Conservation (phyloP, 2,797 vertebrate species). For the Leucoraja ocellata region DNA sequence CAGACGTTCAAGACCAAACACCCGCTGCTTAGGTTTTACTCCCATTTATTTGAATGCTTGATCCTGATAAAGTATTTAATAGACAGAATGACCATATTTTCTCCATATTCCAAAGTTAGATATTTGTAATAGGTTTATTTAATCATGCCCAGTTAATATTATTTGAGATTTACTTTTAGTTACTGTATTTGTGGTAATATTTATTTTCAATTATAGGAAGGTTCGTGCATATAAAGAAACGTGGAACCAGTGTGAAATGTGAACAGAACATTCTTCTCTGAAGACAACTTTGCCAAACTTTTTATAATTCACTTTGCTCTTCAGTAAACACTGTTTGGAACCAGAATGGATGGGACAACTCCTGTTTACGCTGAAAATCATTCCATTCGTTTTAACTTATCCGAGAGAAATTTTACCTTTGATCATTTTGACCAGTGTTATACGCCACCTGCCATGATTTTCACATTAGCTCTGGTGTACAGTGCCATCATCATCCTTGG, state of each 20-base stretch:
- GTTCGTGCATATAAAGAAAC: background rate
- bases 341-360: slow-evolving; percentile 56
- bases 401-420: slow-evolving; percentile 47
- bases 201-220: slow-evolving; percentile 22
- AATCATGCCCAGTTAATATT: background rate
- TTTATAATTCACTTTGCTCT: background rate
- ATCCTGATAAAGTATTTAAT: background rate
- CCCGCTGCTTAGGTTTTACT: background rate
- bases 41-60: background rate
- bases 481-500: slow-evolving; percentile 72
- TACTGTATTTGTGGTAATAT: background rate
- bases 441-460: slow-evolving; percentile 63
- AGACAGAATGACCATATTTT: background rate
- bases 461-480: slow-evolving; percentile 69
- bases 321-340: background rate
- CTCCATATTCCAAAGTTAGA: background rate
- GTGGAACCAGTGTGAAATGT: background rate
- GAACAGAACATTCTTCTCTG: background rate
- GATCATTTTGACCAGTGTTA: slow-evolving; percentile 53
- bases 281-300: background rate
- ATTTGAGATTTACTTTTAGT: background rate
- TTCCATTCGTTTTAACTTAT: slow-evolving; percentile 52
- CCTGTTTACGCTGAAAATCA: slow-evolving; percentile 49
- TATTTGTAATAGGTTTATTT: too few species aligned
- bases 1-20: background rate